Conservation (phyloP, 2,113 vertebrate species). For the Phrynosoma platyrhinos region DNA sequence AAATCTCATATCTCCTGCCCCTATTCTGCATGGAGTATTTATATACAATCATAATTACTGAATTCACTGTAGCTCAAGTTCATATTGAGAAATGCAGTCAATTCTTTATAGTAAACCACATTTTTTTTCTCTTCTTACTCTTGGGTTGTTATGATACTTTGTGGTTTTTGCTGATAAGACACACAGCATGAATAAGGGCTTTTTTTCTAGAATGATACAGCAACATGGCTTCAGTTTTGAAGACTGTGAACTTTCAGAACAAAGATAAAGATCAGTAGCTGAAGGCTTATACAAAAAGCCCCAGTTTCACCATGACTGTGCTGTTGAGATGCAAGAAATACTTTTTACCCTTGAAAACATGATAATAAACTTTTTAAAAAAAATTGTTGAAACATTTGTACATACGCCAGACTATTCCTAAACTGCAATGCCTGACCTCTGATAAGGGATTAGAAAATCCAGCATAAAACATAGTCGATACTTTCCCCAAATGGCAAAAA, state of each 20-base stretch:
- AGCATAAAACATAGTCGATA: background rate
- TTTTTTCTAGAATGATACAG: background rate
- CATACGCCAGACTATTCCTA: background rate
- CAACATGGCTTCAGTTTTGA: background rate
- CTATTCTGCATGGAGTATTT: too few species aligned
- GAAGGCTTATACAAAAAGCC: background rate
- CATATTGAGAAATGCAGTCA: background rate
- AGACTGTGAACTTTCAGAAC: constrained; percentile 14
- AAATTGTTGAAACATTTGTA: background rate
- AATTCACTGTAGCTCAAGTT: background rate
- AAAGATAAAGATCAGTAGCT: background rate
- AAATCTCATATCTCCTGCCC: background rate
- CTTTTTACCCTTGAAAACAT: background rate
- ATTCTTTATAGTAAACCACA: background rate
- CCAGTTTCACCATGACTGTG: constrained; percentile 3
- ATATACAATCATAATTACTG: background rate
- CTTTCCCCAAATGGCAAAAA: background rate
- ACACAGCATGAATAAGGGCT: constrained; percentile 13
- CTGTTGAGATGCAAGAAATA: background rate
- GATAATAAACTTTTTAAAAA: background rate
- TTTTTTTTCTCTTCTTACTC: background rate
- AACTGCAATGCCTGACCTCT: background rate
- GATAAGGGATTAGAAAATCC: background rate
- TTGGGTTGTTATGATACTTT: constrained; percentile 21
- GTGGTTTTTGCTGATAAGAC: constrained; percentile 12